Base-by-base conservation (phyloP, 2,113 vertebrate species). In the Nyctereutes procyonoides region DNA sequence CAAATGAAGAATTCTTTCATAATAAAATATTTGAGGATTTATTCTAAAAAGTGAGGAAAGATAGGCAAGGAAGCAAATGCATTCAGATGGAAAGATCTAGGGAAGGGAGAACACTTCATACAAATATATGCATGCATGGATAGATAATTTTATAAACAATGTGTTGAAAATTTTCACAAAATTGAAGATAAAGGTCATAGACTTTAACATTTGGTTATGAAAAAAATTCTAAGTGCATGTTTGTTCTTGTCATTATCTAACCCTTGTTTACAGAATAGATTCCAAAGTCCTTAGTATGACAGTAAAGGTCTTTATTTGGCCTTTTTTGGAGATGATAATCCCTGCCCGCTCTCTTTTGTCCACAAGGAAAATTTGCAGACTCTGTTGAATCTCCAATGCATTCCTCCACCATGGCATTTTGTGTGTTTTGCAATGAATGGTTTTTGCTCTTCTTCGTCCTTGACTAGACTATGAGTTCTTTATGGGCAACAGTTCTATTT, bases 221-320 rank as follows among this genome's bases (percentile, higher is more conserved):
- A 87, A 92, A 87, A 90, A 32, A 20, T 32, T 56, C 5, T 10
- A 95, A 80, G 74, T 77, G 24, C 48, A 38, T 74, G 35, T 65
- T 63, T 55, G 16, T 53, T 30, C 65, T 86, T 86, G 35, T 71
- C 82, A 76, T 28, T 92, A 13, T 20, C 48, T 77, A 82, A 9
- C 8, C 32, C 51, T 85, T 88, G 58, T 81, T 94, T 94, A 82
- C 48, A 32, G 22, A 96, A 94, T 76, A 92, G 77, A 94, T 94
- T 82, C 30, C 91, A 48, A 65, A 74, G 51, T 69, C 48, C 62
- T 94, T 83, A 60, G 28, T 84, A 32, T 74, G 74, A 84, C 15
- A 48, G 67, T 6, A 55, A 88, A 92, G 17, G 9, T 83, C 38
- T 83, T 87, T 71, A 17, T 58, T 69, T 73, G 32, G 56, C 22